Conservation (phyloP, 2,113 vertebrate genomes). For the Nesoenas mayeri region DNA sequence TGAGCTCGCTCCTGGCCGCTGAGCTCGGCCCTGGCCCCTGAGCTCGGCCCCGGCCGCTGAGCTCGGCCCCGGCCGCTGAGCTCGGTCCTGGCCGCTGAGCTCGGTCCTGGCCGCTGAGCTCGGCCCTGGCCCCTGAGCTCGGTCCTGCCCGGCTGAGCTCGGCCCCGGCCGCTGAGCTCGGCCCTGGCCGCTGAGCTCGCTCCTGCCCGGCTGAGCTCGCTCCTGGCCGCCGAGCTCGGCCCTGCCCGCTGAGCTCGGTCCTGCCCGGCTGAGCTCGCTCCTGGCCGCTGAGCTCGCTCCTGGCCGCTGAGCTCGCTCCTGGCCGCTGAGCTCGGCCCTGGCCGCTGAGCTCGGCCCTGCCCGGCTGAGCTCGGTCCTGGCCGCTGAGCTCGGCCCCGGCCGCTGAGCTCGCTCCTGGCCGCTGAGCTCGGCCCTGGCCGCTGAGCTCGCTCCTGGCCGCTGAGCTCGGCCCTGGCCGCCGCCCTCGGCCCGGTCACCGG, state of each 20-base stretch:
- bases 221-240: too few species aligned
- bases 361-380: too few species aligned
- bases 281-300: neutral
- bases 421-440: too few species aligned
- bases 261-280: too few species aligned
- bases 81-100: too few species aligned
- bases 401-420: neutral
- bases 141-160: neutral
- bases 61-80: neutral
- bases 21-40: too few species aligned
- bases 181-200: neutral
- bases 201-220: neutral
- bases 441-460: too few species aligned
- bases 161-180: neutral
- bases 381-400: neutral
- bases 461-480: neutral
- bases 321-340: neutral
- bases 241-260: neutral
- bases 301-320: too few species aligned
- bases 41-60: too few species aligned
- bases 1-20: too few species aligned
- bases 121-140: too few species aligned
- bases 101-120: neutral
- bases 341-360: too few species aligned
- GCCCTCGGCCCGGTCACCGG: neutral